A percentile compares a stretch with the other conserved stretches of the same genome.
Conservation (phyloP, 2,113 vertebrate genomes). For the Elgaria multicarinata region DNA sequence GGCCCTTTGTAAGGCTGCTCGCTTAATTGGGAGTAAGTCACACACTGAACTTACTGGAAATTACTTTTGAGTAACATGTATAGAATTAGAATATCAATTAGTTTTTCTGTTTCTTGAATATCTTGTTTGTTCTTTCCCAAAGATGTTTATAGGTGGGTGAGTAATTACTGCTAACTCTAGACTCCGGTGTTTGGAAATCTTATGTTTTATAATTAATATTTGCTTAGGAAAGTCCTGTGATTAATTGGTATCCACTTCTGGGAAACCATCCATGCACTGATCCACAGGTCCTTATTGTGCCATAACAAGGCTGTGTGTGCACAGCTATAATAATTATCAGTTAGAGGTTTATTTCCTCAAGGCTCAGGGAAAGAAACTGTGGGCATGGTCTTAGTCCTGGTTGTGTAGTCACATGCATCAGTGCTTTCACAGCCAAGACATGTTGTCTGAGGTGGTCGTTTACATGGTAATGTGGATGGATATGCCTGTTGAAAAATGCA, state of each 20-base stretch:
- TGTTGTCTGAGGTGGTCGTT: not conserved
- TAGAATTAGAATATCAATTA: not conserved
- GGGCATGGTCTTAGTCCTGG: not conserved
- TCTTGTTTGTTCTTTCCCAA: not conserved
- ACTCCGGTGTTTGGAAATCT: not conserved
- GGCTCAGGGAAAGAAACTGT: not conserved
- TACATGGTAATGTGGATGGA: not conserved
- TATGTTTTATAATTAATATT: not conserved
- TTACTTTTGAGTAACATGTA: not conserved
- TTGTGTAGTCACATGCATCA: too few relatives aligned
- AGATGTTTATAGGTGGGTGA: not conserved
- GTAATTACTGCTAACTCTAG: not conserved
- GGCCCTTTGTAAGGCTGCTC: not conserved
- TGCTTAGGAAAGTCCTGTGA: not conserved
- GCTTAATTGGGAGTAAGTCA: not conserved
- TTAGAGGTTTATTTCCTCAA: not conserved
- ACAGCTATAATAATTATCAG: not conserved
- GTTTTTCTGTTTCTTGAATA: constrained; percentile 3
- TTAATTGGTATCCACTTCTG: not conserved
- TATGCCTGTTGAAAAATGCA: not conserved
- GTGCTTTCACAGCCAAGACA: not conserved
- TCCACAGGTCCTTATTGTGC: not conserved
- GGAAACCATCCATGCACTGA: not conserved
- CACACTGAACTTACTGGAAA: not conserved
- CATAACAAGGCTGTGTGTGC: not conserved